These are phyloP conservation scores for Siderastrea siderea DNA, from an alignment of 92 coral and sea anemone species.

Conservation along the genomic window DNA sequence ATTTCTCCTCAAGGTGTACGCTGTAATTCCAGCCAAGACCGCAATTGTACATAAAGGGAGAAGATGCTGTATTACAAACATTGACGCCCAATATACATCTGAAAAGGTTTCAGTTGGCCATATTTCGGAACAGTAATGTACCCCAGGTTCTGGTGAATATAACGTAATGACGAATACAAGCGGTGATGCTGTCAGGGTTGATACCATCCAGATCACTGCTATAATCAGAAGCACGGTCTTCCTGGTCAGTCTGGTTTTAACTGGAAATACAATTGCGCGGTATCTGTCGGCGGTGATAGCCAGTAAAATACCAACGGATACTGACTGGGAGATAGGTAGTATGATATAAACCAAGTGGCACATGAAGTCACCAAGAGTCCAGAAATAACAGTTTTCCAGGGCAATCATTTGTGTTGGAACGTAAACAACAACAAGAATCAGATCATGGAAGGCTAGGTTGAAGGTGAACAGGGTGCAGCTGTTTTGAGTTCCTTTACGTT, in stretches of 20 bases:
- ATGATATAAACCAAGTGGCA: constrained; percentile 77
- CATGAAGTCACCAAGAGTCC: constrained; percentile 80
- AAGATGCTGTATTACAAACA: constrained; percentile 80
- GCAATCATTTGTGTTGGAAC: constrained; percentile 87
- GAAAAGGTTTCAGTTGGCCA: constrained; percentile 10
- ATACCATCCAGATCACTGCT: constrained; percentile 76
- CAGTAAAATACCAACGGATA: constrained; percentile 77
- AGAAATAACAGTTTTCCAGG: constrained; percentile 72
- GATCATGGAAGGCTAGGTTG: constrained; percentile 85
- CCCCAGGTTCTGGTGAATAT: constrained; percentile 21
- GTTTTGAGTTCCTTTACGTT: constrained; percentile 69
- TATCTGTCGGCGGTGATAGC: constrained; percentile 84
- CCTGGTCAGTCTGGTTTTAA: constrained; percentile 67
- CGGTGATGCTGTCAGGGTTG: constrained; percentile 77
- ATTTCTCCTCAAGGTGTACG: constrained; percentile 43
- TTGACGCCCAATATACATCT: constrained; percentile 63
- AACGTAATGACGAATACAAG: constrained; percentile 28
- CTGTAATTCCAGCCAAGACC: constrained; percentile 55
- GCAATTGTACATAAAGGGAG: constrained; percentile 70
- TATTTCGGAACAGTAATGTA: neutral
- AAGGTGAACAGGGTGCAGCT: constrained; percentile 81
- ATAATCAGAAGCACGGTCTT: constrained; percentile 62
- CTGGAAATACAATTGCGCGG: constrained; percentile 89
- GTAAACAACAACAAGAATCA: constrained; percentile 75
- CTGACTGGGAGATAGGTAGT: constrained; percentile 73